phyloP scores from a whole-genome alignment of 2,888 invertebrate genomes.

The Spicauda simplicius region DNA sequence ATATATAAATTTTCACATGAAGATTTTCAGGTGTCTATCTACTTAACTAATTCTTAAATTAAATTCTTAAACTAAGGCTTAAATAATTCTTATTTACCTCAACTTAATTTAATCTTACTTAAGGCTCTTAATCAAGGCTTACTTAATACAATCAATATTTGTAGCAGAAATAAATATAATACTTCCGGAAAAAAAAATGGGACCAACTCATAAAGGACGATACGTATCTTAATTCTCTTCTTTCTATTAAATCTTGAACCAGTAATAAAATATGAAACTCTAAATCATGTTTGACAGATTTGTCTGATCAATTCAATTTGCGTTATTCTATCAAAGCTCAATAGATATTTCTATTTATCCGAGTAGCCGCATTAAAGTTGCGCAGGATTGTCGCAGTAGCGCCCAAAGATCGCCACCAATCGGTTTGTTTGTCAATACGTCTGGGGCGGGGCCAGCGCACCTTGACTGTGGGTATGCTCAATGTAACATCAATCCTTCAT shows the following conservation, averaged over 20 bases:
- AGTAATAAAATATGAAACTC: neutral
- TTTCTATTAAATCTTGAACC: neutral
- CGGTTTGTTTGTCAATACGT: conserved; percentile 70
- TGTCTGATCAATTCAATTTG: neutral
- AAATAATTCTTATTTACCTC: too few relatives aligned
- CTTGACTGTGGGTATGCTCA: conserved; percentile 47
- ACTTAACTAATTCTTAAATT: too few relatives aligned
- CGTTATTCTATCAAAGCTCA: neutral
- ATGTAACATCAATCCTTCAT: conserved; percentile 41
- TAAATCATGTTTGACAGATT: neutral
- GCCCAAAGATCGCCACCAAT: conserved; percentile 67
- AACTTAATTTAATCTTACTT: too few relatives aligned
- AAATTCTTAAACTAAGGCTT: too few relatives aligned
- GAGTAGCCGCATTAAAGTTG: conserved; percentile 65
- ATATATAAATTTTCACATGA: too few relatives aligned
- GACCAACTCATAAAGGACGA: neutral
- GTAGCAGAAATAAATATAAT: neutral
- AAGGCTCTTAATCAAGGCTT: too few relatives aligned
- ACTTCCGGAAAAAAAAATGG: neutral
- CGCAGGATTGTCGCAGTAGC: conserved; percentile 74
- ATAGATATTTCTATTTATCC: conserved; percentile 45
- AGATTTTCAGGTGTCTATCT: too few relatives aligned
- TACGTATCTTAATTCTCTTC: neutral
- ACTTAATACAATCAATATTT: too few relatives aligned
- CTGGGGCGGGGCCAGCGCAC: conserved; percentile 66